Base-by-base conservation (phyloP, 1,140 invertebrate genomes). In the honey bee (Apis mellifera) region DNA sequence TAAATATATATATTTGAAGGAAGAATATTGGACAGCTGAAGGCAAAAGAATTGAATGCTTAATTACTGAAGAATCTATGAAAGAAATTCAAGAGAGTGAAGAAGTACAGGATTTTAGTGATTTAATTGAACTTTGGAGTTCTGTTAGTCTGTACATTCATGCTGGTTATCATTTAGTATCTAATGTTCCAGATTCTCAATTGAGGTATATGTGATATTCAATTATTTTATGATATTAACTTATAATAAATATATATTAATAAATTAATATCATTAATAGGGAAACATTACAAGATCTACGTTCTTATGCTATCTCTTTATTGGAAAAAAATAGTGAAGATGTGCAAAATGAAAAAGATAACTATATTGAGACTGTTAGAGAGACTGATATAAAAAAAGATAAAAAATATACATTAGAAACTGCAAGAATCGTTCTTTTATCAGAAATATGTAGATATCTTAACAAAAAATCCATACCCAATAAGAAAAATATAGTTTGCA, bases 71-170 rank as follows among this genome's bases (percentile, higher is more conserved):
- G 86, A 91, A 76, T 80, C 64, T 19, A 78, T 91, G 23, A 78
- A 91, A 77, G 86, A 91, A 60, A 62, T 42, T 50, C 60, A 89
- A 26, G 79, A 90, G 21, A 78, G 70, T 2, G 83, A 90, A 71
- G 79, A 85, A n/a, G 69, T 75, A 9, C 84, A 91, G 68, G 78
- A 75, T 54, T 84, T 94, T 68, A 76, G 78, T 54, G 86, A 93
- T 83, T 84, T 92, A 50, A 89, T 94, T 9, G 91, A 93, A 84
- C 71, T 94, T 3, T 94, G 93, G 93, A 91, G 90, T 23, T 89
- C 92, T 21, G 76, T 92, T 70, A 87, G 87, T 76, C 84, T 94
- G 23, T 94, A 94, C 59, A 88, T 90, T 23, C 83, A 91, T 71
- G 89, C 89, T 42, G 87, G 90, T 65, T 90, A 90, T 65, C n/a